Base-by-base conservation (phyloP, 2,113 vertebrate genomes). In the Coregonus clupeaformis region DNA sequence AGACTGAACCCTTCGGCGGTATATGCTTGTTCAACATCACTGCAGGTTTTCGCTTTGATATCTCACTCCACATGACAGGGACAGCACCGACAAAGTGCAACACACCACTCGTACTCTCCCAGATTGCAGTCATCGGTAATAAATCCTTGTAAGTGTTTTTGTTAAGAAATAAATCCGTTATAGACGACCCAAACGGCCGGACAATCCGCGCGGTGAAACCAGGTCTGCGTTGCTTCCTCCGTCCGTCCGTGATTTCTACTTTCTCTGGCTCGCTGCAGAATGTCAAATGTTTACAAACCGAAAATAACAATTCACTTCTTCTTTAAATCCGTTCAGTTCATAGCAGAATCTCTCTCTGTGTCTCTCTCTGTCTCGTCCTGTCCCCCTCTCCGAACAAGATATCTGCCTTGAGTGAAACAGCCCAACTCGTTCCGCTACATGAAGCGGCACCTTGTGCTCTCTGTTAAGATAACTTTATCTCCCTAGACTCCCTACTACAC, bases 1-100 rank as follows among this genome's bases (percentile, higher is more conserved):
- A 96, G 88, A 93, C 94, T 96, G 94, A 96, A 97, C 84, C 96
- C 96, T 88, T 96, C 96, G 67, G 93, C 92, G 77, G 90, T 92
- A 85, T 96, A 98, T 65, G 96, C 96, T 82, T 96, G 95, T 82
- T 95, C 92, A 89, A 97, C 96, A 89, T 97, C 96, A 78, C 93
- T 85, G 89, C 96, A 98, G 94, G 95, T 95, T 88, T 95, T 93
- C 85, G 95, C 93, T 88, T 95, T 95, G 89, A 90, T 89, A 47
- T 97, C 96, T 69, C 89, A n/a, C 92, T 57, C 86, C 86, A 68
- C 89, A 90, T 62, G 93, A 89, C 75, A 91, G 90, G 81, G 87
- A 88, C 85, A 92, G 91, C 89, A 86, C 75, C 77, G 87, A 91
- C 72, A 92, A 80, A 86, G 90, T 87, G 80, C 89, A 93, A 64